phyloP scores from a whole-genome alignment of 1,140 invertebrate species.

The Lasaia peninsularis region DNA sequence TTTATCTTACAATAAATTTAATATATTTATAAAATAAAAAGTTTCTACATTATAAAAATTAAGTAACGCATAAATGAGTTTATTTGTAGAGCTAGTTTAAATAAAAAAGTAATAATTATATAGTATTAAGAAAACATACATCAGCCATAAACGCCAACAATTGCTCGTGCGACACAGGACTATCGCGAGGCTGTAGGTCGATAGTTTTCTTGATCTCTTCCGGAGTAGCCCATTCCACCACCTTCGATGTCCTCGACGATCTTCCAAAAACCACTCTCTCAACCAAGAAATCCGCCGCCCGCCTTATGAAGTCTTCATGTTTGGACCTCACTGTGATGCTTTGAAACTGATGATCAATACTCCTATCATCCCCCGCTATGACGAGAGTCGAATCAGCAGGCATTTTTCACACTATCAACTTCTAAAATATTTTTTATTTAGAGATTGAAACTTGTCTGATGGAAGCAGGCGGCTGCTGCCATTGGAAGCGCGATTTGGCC shows the following conservation, averaged over 20 bases:
- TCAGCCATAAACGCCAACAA: conserved; percentile 81
- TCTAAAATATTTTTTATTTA: conserved; percentile 12
- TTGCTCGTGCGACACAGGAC: conserved; percentile 81
- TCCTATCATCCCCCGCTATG: conserved; percentile 41
- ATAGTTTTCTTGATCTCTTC: conserved; percentile 80
- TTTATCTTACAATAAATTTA: too few relatives aligned
- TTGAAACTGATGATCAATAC: conserved; percentile 49
- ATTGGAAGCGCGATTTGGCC: conserved; percentile 48
- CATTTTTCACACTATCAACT: conserved; percentile 40
- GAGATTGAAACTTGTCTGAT: conserved; percentile 1
- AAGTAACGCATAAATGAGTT: too few relatives aligned
- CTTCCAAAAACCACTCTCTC: conserved; percentile 87
- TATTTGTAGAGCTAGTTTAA: too few relatives aligned
- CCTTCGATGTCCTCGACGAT: conserved; percentile 82
- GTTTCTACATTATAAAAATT: too few relatives aligned
- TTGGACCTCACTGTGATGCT: conserved; percentile 78
- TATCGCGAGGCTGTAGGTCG: conserved; percentile 81
- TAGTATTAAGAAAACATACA: conserved; percentile 74
- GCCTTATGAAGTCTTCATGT: conserved; percentile 85
- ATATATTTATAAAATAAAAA: too few relatives aligned
- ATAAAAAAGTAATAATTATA: not conserved
- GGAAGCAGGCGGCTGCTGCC: conserved; percentile 48
- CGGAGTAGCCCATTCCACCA: conserved; percentile 87
- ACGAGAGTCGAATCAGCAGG: conserved; percentile 65
- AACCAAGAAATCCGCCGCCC: conserved; percentile 84